phyloP scores from a whole-genome alignment of 2,113 vertebrate species.

The Corythoichthys haematopterus region DNA sequence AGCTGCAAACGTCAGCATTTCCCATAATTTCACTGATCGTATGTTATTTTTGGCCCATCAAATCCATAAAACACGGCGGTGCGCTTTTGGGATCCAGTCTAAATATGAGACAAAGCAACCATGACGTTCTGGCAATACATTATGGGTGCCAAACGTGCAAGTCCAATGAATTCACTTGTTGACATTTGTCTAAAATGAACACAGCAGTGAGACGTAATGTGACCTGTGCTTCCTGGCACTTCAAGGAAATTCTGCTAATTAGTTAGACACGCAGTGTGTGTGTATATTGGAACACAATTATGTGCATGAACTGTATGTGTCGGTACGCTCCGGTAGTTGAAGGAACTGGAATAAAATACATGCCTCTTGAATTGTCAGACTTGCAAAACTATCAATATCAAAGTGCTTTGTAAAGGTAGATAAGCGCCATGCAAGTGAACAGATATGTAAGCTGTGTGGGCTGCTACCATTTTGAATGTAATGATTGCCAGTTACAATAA shows the following conservation, averaged over 20 bases:
- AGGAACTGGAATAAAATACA: conserved; percentile 6
- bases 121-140: conserved; percentile 5
- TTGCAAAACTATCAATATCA: neutral
- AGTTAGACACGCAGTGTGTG: neutral
- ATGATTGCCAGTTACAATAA: neutral
- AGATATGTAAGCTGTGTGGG: neutral
- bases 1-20: conserved; percentile 33
- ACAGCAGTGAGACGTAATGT: conserved; percentile 34
- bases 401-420: neutral
- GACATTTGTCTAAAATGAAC: conserved; percentile 33
- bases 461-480: neutral
- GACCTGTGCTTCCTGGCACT: conserved; percentile 33
- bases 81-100: conserved; percentile 26
- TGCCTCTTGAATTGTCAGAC: neutral
- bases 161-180: neutral
- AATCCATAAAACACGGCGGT: conserved; percentile 14
- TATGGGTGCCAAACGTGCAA: neutral
- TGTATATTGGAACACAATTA: neutral
- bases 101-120: conserved; percentile 22
- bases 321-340: conserved; percentile 9
- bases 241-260: conserved; percentile 21
- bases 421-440: neutral
- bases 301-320: neutral
- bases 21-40: conserved; percentile 27
- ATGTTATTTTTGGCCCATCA: conserved; percentile 43